Conservation (phyloP, 2,113 vertebrate species). For the Rhynchopsitta pachyrhyncha region DNA sequence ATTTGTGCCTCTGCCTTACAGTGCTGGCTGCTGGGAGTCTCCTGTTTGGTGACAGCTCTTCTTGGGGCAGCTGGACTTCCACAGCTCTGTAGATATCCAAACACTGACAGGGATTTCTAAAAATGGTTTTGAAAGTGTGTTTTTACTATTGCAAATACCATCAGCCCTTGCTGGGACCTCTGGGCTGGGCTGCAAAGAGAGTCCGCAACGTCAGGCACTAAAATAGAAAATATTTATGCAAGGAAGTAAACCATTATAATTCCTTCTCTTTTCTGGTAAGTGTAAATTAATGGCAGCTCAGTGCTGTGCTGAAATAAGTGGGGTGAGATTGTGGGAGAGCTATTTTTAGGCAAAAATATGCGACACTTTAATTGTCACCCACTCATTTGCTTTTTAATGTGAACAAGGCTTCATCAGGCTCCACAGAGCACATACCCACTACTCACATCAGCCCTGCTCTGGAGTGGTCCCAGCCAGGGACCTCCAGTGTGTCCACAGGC, state of each 20-base stretch:
- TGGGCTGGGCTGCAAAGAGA: not conserved
- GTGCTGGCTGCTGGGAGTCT: not conserved
- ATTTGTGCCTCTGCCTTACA: not conserved
- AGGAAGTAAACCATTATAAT: not conserved
- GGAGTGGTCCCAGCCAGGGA: not conserved
- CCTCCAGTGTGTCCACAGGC: not conserved
- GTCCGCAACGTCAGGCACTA: not conserved
- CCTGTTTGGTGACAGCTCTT: not conserved
- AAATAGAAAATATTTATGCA: constrained; percentile 1
- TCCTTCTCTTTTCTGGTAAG: not conserved
- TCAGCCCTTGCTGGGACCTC: not conserved
- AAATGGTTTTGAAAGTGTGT: not conserved
- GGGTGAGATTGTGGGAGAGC: not conserved
- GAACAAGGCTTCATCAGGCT: not conserved
- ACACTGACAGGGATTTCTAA: not conserved
- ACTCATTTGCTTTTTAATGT: not conserved
- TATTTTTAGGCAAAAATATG: constrained; percentile 1
- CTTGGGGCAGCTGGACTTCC: not conserved
- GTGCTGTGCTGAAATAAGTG: not conserved
- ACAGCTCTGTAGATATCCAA: not conserved
- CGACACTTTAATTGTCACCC: not conserved
- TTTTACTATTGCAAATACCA: not conserved
- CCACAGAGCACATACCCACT: not conserved
- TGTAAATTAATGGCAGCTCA: not conserved
- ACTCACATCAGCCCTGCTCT: not conserved